Percentiles rank a stretch among this genome's conserved stretches.
Conservation (phyloP, 2,888 invertebrate species). For the Drosophila maculinotata region DNA sequence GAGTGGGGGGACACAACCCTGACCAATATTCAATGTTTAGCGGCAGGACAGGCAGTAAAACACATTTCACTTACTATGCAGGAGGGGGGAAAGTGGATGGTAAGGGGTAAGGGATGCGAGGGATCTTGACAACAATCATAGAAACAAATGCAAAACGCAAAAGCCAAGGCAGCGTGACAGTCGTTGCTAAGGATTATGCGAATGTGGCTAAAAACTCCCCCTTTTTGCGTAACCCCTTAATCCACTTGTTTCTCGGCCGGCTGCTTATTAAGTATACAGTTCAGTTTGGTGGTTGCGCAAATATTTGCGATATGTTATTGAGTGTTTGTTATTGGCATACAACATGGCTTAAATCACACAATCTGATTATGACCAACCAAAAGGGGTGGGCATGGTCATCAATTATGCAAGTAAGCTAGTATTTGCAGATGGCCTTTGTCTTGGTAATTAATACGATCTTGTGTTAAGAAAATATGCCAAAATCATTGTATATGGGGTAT, state of each 20-base stretch:
- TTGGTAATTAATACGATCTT: slow-evolving; percentile 11
- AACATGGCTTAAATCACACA: slow-evolving; percentile 45
- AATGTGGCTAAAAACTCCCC: slow-evolving; percentile 5
- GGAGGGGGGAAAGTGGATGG: not conserved
- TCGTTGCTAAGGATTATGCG: slow-evolving; percentile 28
- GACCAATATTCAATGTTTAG: slow-evolving; percentile 41
- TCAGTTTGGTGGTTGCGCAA: slow-evolving; percentile 44
- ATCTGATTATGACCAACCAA: slow-evolving; percentile 49
- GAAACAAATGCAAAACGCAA: slow-evolving; percentile 79
- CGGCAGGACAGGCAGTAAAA: slow-evolving; percentile 64
- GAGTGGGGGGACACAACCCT: slow-evolving; percentile 28
- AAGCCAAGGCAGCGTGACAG: slow-evolving; percentile 43
- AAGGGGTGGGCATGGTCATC: not conserved
- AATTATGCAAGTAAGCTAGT: slow-evolving; percentile 3
- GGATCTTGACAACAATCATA: slow-evolving; percentile 81
- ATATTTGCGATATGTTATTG: slow-evolving; percentile 63
- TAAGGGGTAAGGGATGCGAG: not conserved
- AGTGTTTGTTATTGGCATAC: slow-evolving; percentile 66
- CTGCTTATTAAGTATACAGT: slow-evolving; percentile 43
- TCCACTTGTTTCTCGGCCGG: slow-evolving; percentile 76
- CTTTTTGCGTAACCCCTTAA: slow-evolving; percentile 64
- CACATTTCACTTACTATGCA: slow-evolving; percentile 81
- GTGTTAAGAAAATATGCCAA: not conserved
- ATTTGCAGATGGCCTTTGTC: slow-evolving; percentile 2
- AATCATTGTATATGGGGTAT: no score